A percentile compares a stretch with the other conserved stretches of the same genome.
Conservation (phyloP, 2,888 invertebrate species). For the Ryuthela nishihirai region DNA sequence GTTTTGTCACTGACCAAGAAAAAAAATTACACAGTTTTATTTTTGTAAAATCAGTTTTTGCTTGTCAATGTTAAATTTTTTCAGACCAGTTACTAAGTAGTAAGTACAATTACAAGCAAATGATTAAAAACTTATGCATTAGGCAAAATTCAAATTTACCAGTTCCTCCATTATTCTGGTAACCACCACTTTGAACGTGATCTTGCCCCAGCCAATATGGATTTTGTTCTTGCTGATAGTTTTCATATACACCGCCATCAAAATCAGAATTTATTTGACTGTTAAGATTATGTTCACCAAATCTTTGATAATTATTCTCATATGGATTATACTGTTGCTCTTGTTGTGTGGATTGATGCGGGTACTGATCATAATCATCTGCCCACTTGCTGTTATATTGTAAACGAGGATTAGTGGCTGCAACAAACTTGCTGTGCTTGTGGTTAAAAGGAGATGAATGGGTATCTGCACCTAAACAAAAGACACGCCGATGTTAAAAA, state of each 20-base stretch:
- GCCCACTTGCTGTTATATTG: conserved; percentile 16
- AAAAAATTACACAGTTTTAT: too few species aligned
- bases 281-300: conserved; percentile 17
- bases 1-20: too few species aligned
- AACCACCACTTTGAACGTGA: conserved; percentile 5
- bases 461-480: conserved; percentile 21
- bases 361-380: conserved; percentile 27
- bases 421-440: conserved; percentile 36
- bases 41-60: too few species aligned
- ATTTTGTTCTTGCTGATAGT: conserved; percentile 13
- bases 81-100: too few species aligned
- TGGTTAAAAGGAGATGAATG: conserved; percentile 29
- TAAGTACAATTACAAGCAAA: too few species aligned
- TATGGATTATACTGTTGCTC: conserved; percentile 24
- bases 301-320: conserved; percentile 16
- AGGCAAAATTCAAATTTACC: too few species aligned
- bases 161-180: conserved; percentile 20
- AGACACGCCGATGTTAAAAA: too few species aligned
- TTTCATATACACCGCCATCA: conserved; percentile 7
- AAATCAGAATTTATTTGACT: conserved; percentile 19
- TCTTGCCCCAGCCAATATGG: conserved; percentile 24
- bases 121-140: too few species aligned
- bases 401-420: conserved; percentile 30
- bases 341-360: not conserved
- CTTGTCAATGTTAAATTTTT: too few species aligned